A percentile compares a stretch with the other conserved stretches of the same genome.
Evolutionary conservation across 2,888 invertebrate genomes (phyloP).

Genomic region (Andricus quercusramuli): DNA sequence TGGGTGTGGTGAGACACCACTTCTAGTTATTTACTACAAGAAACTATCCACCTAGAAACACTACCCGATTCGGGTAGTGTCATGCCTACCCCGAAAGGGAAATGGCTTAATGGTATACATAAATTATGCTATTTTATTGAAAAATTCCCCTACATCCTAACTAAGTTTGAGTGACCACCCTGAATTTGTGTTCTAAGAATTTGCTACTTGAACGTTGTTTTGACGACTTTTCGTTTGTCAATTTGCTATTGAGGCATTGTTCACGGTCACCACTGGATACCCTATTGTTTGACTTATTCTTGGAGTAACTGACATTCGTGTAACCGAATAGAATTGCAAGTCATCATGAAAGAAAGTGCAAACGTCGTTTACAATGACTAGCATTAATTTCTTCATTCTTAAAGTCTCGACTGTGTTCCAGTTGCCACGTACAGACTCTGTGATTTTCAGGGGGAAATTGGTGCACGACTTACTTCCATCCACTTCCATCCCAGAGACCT

Average conservation of each 20-base stretch:
- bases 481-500: constrained; percentile 19
- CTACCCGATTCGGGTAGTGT: too few species aligned
- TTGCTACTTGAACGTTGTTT: constrained; percentile 27
- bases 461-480: constrained; percentile 26
- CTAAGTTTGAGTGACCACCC: too few species aligned
- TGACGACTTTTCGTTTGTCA: constrained; percentile 30
- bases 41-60: too few species aligned
- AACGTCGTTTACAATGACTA: constrained; percentile 38
- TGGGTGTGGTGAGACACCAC: too few species aligned
- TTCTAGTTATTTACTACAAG: too few species aligned
- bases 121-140: too few species aligned
- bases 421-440: constrained; percentile 2
- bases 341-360: constrained; percentile 36
- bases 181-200: not conserved
- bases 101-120: too few species aligned
- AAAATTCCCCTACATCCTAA: too few species aligned
- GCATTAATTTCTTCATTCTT: constrained; percentile 36
- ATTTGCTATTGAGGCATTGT: constrained; percentile 21
- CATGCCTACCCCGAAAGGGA: too few species aligned
- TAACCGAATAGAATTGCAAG: constrained; percentile 32
- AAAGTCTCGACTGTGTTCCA: constrained; percentile 24
- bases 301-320: constrained; percentile 38
- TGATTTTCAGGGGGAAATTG: constrained; percentile 11
- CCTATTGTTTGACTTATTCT: constrained; percentile 40
- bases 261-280: constrained; percentile 8